Conservation (phyloP, 2,113 vertebrate species). For the Nesoenas mayeri region DNA sequence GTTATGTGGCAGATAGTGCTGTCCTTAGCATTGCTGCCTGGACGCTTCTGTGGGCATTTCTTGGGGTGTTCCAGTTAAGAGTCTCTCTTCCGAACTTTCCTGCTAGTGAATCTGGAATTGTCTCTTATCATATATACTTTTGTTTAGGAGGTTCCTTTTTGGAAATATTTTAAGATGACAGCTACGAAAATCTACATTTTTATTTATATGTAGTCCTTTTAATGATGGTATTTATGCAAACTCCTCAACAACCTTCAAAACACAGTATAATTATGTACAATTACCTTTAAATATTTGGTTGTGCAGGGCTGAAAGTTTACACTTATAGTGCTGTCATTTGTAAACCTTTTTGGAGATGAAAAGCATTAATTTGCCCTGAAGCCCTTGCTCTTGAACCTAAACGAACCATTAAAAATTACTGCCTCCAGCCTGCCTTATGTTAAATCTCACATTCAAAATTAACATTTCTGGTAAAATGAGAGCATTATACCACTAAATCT, state of each 20-base stretch:
- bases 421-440: not conserved
- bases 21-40: not conserved
- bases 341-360: slow-evolving; percentile 43
- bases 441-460: not conserved
- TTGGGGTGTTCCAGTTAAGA: not conserved
- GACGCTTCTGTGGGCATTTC: not conserved
- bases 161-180: slow-evolving; percentile 27
- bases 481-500: not conserved
- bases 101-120: not conserved
- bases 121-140: not conserved
- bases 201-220: not conserved
- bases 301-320: slow-evolving; percentile 16
- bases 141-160: not conserved
- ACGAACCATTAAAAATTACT: slow-evolving; percentile 5
- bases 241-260: slow-evolving; percentile 11
- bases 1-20: not conserved
- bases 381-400: not conserved
- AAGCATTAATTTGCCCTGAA: slow-evolving; percentile 12
- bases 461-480: slow-evolving; percentile 4
- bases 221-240: slow-evolving; percentile 29
- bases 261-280: slow-evolving; percentile 13
- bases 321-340: not conserved
- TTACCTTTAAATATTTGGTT: slow-evolving; percentile 39
- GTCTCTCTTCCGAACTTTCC: not conserved
- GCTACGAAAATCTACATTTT: slow-evolving; percentile 1